These are phyloP conservation scores for Okapia johnstoni DNA, from an alignment of 2,113 vertebrate species.

Conservation along the genomic window DNA sequence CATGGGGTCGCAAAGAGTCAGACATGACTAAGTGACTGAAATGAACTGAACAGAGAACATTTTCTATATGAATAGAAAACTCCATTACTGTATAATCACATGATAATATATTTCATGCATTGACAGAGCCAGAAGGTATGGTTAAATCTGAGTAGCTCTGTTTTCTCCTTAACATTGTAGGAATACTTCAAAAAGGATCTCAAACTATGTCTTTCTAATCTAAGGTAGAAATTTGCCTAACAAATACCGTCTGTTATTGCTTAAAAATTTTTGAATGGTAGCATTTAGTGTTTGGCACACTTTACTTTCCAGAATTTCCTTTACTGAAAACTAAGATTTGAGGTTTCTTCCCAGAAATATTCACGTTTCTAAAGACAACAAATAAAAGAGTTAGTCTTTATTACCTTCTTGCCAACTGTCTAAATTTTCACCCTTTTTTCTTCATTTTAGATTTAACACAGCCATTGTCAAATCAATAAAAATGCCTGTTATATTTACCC, in stretches of 20 bases:
- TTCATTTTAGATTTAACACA: neutral
- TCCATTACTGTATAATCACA: neutral
- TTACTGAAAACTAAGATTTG: neutral
- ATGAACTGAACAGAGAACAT: neutral
- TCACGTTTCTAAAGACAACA: neutral
- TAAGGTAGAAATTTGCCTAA: neutral
- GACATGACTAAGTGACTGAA: too few species aligned
- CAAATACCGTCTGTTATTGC: neutral
- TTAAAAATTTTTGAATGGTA: neutral
- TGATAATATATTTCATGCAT: neutral
- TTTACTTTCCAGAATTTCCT: neutral
- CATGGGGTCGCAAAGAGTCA: too few species aligned
- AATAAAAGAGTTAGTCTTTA: neutral
- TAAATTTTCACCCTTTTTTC: neutral
- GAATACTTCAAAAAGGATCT: neutral
- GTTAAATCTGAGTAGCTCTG: neutral
- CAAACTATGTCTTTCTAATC: neutral
- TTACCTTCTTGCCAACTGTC: neutral
- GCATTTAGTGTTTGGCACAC: neutral
- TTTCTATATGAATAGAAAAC: neutral
- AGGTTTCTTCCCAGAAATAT: neutral
- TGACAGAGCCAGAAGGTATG: neutral
- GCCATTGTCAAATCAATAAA: neutral
- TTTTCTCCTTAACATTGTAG: neutral
- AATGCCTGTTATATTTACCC: neutral